These are phyloP conservation scores for Lathamus discolor DNA, from an alignment of 2,113 vertebrate species.

Conservation along the genomic window DNA sequence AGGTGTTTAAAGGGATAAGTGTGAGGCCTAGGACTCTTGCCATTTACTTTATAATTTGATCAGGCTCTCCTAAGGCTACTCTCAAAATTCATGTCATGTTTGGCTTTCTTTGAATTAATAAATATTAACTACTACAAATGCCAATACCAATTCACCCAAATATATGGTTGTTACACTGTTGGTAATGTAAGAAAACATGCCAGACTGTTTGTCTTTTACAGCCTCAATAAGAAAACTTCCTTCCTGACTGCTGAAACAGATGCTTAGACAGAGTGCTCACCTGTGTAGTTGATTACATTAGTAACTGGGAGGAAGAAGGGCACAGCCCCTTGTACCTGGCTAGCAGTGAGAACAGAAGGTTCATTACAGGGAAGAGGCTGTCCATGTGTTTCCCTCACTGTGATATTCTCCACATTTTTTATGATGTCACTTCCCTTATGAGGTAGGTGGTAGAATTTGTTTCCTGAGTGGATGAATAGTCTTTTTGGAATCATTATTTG, in stretches of 20 bases:
- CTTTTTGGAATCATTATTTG: not conserved
- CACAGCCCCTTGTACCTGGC: not conserved
- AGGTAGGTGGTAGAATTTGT: not conserved
- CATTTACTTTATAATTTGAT: not conserved
- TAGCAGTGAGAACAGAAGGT: not conserved
- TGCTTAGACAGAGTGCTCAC: not conserved
- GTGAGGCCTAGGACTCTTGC: not conserved
- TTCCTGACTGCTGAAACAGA: not conserved
- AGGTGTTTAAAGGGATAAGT: not conserved
- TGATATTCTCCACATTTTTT: not conserved
- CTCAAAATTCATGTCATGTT: not conserved
- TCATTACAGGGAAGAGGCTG: not conserved
- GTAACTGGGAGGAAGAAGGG: not conserved
- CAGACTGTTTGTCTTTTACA: not conserved
- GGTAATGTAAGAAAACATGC: not conserved
- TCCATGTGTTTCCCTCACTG: fast-evolving
- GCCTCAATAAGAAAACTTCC: not conserved
- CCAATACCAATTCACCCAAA: not conserved
- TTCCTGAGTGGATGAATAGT: not conserved
- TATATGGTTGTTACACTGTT: not conserved
- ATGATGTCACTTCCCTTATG: not conserved
- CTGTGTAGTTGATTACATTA: not conserved
- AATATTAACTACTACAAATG: not conserved
- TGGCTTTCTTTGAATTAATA: not conserved
- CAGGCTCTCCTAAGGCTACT: not conserved